A percentile compares a stretch with the other conserved stretches of the same genome.
phyloP scores from a whole-genome alignment of 2,797 vertebrate species.

The Falco novaeseelandiae region DNA sequence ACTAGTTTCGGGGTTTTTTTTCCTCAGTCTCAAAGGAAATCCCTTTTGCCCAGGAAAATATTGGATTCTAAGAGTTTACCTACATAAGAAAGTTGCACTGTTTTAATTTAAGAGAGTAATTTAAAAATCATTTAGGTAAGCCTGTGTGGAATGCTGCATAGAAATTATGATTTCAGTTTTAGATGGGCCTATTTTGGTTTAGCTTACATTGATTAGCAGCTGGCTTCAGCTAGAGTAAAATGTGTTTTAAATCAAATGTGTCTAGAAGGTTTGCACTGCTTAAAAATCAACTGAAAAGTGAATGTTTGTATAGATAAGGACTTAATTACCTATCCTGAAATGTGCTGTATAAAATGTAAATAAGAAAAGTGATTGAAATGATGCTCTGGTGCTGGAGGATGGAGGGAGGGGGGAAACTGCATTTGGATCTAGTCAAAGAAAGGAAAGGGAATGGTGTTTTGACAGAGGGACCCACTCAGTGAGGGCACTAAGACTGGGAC shows the following conservation, averaged over 20 bases:
- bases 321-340: slow-evolving; percentile 51
- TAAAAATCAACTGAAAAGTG: slow-evolving; percentile 47
- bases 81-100: neutral
- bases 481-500: neutral
- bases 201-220: slow-evolving; percentile 57
- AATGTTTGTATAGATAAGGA: slow-evolving; percentile 55
- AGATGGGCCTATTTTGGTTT: slow-evolving; percentile 40
- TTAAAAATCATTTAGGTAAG: slow-evolving; percentile 34
- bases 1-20: neutral
- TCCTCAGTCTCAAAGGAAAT: neutral
- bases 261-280: slow-evolving; percentile 48
- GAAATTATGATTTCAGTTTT: slow-evolving; percentile 25
- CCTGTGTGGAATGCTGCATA: neutral
- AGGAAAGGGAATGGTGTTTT: neutral
- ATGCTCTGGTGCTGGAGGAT: neutral
- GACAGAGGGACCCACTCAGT: neutral
- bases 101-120: slow-evolving; percentile 42
- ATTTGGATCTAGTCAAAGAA: neutral
- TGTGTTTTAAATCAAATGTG: slow-evolving; percentile 32
- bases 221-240: slow-evolving; percentile 45
- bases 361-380: slow-evolving; percentile 34
- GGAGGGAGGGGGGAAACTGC: neutral
- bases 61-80: neutral
- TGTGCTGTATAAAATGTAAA: slow-evolving; percentile 26
- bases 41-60: slow-evolving; percentile 5